Conservation (phyloP, 2,888 invertebrate species). For the Dexiosoma caninum region DNA sequence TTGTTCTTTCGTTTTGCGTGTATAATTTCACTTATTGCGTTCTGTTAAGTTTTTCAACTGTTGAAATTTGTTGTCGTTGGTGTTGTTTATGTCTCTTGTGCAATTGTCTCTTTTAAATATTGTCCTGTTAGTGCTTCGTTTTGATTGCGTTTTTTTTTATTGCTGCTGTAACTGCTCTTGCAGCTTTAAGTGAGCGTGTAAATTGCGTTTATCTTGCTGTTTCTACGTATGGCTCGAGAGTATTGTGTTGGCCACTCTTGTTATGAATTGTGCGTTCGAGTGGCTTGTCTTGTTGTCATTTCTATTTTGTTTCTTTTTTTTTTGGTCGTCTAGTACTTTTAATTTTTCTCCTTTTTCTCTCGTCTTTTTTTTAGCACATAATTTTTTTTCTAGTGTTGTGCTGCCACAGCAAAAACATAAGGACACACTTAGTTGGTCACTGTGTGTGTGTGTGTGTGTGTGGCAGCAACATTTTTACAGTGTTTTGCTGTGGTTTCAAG, state of each 20-base stretch:
- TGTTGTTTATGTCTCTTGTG: neutral
- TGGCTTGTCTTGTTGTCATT: neutral
- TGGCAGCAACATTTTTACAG: slow-evolving; percentile 52
- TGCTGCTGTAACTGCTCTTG: slow-evolving; percentile 63
- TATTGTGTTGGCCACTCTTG: slow-evolving; percentile 51
- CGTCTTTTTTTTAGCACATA: no score
- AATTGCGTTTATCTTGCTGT: slow-evolving; percentile 67
- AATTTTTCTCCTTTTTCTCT: slow-evolving; percentile 6
- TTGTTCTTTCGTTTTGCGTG: no score
- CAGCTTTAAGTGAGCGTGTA: slow-evolving; percentile 69
- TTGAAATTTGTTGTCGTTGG: slow-evolving; percentile 27
- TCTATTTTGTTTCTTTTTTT: neutral
- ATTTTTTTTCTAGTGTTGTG: neutral
- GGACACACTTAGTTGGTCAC: slow-evolving; percentile 25
- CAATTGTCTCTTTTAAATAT: neutral
- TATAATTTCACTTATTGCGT: slow-evolving; percentile 71
- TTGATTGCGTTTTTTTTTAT: neutral
- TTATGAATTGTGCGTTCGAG: slow-evolving; percentile 49
- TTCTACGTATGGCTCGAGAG: slow-evolving; percentile 1
- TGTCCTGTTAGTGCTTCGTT: slow-evolving; percentile 1
- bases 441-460: no score
- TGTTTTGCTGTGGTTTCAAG: slow-evolving; percentile 57
- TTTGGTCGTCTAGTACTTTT: neutral
- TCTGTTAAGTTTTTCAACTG: slow-evolving; percentile 69
- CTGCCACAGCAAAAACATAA: slow-evolving; percentile 8